Base-by-base conservation (phyloP, 1,140 invertebrate species). In the Glossosoma conforme region DNA sequence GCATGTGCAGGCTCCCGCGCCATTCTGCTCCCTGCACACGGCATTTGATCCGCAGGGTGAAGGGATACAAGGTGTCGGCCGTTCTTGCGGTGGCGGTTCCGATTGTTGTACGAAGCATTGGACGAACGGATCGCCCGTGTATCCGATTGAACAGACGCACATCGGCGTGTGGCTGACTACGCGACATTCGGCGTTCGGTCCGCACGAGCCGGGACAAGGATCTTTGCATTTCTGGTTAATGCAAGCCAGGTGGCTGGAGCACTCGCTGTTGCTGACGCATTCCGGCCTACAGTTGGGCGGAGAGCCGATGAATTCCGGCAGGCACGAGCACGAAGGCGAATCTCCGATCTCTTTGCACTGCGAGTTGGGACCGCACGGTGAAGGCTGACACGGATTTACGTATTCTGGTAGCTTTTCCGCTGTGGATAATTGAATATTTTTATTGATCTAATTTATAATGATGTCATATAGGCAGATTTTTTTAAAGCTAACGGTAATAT, bases 351-450 rank as follows among this genome's bases (percentile, higher is more conserved):
- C 65, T 64, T 75, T 73, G 60, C 86, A 88, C 61, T 80, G 64
- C 4, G 85, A 75, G 65, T 87, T 83, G 10, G 81, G 78, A 45
- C 85, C 85, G 68, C 86, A 89, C 15, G 83, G 83, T 37, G 81
- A 82, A 40, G 83, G 82, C 38, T 75, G 64, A 58, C 85, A 87
- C 11, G 81, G 79, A 60, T 83, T 78, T 55, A 74, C 62, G 59
- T 75, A 60, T 17, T 65, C 64, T 33, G 61, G 67, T 32, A 67
- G 70, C 73, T 65, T 75, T 64, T 69, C 80, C 77, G 66, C 76
- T 78, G 54, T 74, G 46, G 45, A 56, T 40, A 43, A 13, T 35
- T 10, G 18, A n/a, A n/a, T n/a, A n/a, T n/a, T n/a, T n/a, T n/a
- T n/a, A n/a, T n/a, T n/a, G n/a, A n/a, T n/a, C n/a, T 46, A 36